Evolutionary conservation across 2,113 vertebrate genomes (phyloP).

Genomic region (Dunckerocampus dactyliophorus): DNA sequence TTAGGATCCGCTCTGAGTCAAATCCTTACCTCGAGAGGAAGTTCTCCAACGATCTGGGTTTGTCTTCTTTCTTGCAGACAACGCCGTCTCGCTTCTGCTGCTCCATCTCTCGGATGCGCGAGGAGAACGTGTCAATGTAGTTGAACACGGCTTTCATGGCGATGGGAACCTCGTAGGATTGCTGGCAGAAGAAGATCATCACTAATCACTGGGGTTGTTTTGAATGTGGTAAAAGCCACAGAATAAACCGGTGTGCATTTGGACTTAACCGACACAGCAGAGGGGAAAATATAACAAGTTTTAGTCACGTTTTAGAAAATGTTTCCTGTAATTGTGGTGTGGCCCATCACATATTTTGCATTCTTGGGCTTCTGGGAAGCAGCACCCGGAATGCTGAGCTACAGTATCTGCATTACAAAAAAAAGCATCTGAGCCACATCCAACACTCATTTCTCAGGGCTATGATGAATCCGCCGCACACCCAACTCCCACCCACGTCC

Average conservation of each 20-base stretch:
- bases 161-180: slow-evolving; percentile 96
- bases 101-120: slow-evolving; percentile 96
- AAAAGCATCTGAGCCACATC: slow-evolving; percentile 4
- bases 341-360: slow-evolving; percentile 3
- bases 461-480: slow-evolving; percentile 14
- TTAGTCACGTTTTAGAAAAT: slow-evolving; percentile 4
- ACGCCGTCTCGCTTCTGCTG: slow-evolving; percentile 93
- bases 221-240: neutral
- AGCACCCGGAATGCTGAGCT: neutral
- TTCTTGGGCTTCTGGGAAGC: slow-evolving; percentile 23
- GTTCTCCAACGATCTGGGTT: slow-evolving; percentile 92
- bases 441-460: slow-evolving; percentile 3
- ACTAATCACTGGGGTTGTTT: neutral
- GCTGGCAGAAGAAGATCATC: slow-evolving; percentile 67
- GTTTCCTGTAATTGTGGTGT: slow-evolving; percentile 2
- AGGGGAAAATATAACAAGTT: slow-evolving; percentile 6
- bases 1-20: neutral
- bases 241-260: neutral
- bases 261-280: neutral
- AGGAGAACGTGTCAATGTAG: slow-evolving; percentile 93
- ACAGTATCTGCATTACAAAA: neutral
- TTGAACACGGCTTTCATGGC: slow-evolving; percentile 95
- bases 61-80: slow-evolving; percentile 91
- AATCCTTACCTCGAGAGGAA: slow-evolving; percentile 87
- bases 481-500: slow-evolving; percentile 20